These are phyloP conservation scores for Gymnobelideus leadbeateri DNA, from an alignment of 2,113 vertebrate species.

Conservation along the genomic window DNA sequence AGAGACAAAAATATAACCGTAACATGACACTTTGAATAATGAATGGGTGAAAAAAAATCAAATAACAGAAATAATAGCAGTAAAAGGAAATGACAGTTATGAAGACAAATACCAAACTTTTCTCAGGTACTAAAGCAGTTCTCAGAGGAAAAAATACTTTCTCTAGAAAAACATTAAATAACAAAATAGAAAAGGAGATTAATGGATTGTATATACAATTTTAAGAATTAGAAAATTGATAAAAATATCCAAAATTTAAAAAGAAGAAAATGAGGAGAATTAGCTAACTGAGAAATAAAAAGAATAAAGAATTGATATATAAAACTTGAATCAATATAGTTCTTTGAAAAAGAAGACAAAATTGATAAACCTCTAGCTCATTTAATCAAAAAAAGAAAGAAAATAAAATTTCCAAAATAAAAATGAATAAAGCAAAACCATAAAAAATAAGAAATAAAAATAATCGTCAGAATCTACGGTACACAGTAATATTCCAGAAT, in stretches of 20 bases:
- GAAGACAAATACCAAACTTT: not conserved
- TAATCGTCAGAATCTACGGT: not conserved
- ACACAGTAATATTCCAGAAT: not conserved
- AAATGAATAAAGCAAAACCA: not conserved
- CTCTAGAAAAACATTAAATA: not conserved
- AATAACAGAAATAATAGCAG: not conserved
- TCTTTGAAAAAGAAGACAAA: not conserved
- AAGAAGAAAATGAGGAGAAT: not conserved
- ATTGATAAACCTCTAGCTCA: not conserved
- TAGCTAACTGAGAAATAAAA: not conserved
- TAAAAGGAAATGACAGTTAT: not conserved
- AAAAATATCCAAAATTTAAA: not conserved
- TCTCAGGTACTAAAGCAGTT: not conserved
- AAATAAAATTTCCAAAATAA: not conserved
- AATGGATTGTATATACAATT: not conserved
- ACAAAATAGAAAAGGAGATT: not conserved
- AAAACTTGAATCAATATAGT: not conserved
- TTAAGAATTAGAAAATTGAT: not conserved
- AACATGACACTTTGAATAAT: not conserved
- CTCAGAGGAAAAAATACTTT: not conserved
- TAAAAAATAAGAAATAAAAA: not conserved
- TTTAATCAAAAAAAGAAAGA: not conserved
- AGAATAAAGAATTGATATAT: not conserved
- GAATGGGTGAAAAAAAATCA: not conserved
- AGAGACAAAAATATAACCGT: not conserved